Evolutionary conservation across 2,888 invertebrate species (phyloP), one percentile per base, ranked within the genome.

Genomic region (Phrixothrix hirtus): DNA sequence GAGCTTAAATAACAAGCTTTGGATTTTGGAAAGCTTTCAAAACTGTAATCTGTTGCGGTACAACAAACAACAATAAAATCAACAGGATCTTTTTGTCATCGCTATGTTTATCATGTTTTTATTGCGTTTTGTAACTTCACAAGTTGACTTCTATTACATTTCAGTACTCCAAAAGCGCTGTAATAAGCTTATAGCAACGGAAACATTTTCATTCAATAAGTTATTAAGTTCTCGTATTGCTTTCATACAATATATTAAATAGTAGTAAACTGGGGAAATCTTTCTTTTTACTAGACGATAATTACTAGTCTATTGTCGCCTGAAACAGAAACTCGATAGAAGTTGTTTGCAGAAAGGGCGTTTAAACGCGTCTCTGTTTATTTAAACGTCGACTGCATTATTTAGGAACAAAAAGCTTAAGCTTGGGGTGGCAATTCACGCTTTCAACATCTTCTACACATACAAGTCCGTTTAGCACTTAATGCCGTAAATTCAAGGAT

Each of bases 1-100:
- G 43, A 44, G 35, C 44, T 48, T 54, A 54, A 54, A 54, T 54
- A 54, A 44, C 43, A 44, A 44, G 39, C 21, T 43, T 38, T 36
- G 54, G 48, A 44, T 54, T 54, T 54, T 54, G 37, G 26, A 44
- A 34, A 49, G 54, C 34, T 44, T 42, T 53, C 37, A 39, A 37
- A 5, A 27, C 16, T 32, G 43, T 54, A 47, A 53, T 41, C 35
- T 41, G 31, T 34, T 38, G 30, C 41, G 34, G 26, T 41, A 29
- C 12, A 7, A 17, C 32, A 39, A 44, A 44, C 44, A 32, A 34
- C 47, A 41, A 48, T 43, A 34, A 49, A 49, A 49, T 49, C 42
- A 49, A 49, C 34, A 30, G 31, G 35, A 36, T 49, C 35, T 34
- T 32, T 42, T 41, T 41, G 35, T 47, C 39, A 39, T 32, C 16